Evolutionary conservation across 2,888 invertebrate genomes (phyloP).

Genomic region (Frankliniella fusca): DNA sequence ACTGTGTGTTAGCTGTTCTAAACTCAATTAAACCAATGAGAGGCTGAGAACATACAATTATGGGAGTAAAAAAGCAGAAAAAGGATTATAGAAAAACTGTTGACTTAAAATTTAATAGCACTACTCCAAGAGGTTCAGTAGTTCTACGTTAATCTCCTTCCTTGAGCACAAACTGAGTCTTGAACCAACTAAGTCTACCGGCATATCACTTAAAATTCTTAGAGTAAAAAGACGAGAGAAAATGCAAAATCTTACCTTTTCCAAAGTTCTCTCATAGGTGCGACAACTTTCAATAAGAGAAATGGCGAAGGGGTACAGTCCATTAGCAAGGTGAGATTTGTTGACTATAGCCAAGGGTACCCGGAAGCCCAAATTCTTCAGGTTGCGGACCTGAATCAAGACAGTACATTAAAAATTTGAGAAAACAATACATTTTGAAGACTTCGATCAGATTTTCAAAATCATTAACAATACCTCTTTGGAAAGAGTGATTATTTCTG

Average conservation of each 20-base stretch:
- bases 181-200: background rate
- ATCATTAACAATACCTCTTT: slow-evolving; percentile 71
- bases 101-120: background rate
- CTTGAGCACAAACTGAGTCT: background rate
- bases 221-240: no score
- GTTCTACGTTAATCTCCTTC: background rate
- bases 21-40: background rate
- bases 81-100: no score
- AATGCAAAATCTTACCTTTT: slow-evolving; percentile 66
- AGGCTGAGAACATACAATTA: background rate
- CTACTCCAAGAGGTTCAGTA: background rate
- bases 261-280: slow-evolving; percentile 93
- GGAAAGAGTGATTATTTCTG: slow-evolving; percentile 95
- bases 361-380: slow-evolving; percentile 64
- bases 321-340: slow-evolving; percentile 98
- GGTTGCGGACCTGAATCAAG: slow-evolving; percentile 47
- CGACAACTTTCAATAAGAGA: slow-evolving; percentile 95
- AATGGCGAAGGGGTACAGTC: slow-evolving; percentile 97
- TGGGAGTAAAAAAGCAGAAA: no score
- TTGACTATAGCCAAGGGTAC: slow-evolving; percentile 97
- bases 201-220: no score
- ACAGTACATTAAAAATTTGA: background rate
- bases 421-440: no score
- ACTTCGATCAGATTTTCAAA: background rate
- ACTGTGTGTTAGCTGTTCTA: no score